Percentiles rank a stretch among this genome's conserved stretches.
These are phyloP conservation scores for Microtus montanus DNA, from an alignment of 2,113 vertebrate genomes.

Conservation along the genomic window DNA sequence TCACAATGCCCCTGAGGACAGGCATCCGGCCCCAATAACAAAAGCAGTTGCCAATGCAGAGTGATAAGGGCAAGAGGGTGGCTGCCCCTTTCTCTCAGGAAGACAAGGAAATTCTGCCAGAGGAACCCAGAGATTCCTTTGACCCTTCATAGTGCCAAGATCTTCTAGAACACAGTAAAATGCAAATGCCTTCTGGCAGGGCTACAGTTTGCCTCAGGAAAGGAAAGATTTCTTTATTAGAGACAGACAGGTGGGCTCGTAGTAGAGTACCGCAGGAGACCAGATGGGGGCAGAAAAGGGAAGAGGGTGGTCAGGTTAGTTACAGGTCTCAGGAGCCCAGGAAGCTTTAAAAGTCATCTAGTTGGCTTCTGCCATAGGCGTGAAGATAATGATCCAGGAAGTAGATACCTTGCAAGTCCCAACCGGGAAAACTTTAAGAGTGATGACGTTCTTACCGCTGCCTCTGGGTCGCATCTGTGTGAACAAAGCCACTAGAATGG, in stretches of 20 bases:
- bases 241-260: background rate
- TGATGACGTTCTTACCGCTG: background rate
- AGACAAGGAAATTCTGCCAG: background rate
- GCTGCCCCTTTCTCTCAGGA: background rate
- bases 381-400: background rate
- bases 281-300: background rate
- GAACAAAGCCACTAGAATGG: background rate
- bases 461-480: background rate
- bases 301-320: background rate
- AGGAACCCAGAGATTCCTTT: background rate
- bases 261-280: background rate
- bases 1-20: background rate
- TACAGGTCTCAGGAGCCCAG: background rate
- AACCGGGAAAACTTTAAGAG: background rate
- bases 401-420: background rate
- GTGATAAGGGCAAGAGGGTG: background rate
- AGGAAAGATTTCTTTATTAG: slow-evolving; percentile 14
- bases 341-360: background rate
- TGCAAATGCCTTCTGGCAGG: background rate
- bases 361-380: background rate
- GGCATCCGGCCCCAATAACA: background rate
- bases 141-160: background rate
- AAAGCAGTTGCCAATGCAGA: background rate
- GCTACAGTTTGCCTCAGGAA: background rate
- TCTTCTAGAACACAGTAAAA: background rate